Base-by-base conservation (phyloP, 2,113 vertebrate genomes). In the Bagarius yarrelli region DNA sequence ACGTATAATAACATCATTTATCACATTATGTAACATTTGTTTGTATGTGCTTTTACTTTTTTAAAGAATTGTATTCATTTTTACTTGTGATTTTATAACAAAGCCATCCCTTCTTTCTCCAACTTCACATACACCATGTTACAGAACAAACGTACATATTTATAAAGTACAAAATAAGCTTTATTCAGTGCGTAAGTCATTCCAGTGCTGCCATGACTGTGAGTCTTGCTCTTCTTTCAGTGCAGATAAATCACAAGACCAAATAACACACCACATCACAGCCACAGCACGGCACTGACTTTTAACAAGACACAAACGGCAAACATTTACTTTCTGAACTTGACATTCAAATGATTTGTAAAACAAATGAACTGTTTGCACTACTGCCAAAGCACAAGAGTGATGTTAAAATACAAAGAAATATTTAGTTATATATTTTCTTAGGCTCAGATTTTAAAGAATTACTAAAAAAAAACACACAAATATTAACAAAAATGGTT, bases 141-240 rank as follows among this genome's bases (percentile, higher is more conserved):
- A 27, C 44, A 18, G 23, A 52, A 71, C 50, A 21, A 69, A 52
- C 27, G 9, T 47, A 47, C 44, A 47, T 47, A 47, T 47, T 47
- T 25, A 6, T 78, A 59, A 83, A 57, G 8, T 80, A 79, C 53
- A 88, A 76, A 16, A 8, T 57, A 73, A 81, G 55, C 61, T 90
- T 90, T 88, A 86, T 83, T 88, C 14, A 23, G 52, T 40, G n/a
- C 74, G 79, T 30, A 56, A 56, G 82, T 69, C 80, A 76, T 73
- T 81, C 63, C 78, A 50, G 70, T 76, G 21, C 81, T 82, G 64
- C 63, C 64, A 36, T 40, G 47, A 47, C 40, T 69, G 69, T 82
- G 30, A 11, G 25, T 72, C 19, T 70, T 44, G 55, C 40, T 44
- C 73, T 36, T 75, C 2, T 13, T 36, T 59, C 30, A 40, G 47